Evolutionary conservation across 2,888 invertebrate species (phyloP), one percentile per base, ranked within the genome.

Genomic region (Mythimna pallens): DNA sequence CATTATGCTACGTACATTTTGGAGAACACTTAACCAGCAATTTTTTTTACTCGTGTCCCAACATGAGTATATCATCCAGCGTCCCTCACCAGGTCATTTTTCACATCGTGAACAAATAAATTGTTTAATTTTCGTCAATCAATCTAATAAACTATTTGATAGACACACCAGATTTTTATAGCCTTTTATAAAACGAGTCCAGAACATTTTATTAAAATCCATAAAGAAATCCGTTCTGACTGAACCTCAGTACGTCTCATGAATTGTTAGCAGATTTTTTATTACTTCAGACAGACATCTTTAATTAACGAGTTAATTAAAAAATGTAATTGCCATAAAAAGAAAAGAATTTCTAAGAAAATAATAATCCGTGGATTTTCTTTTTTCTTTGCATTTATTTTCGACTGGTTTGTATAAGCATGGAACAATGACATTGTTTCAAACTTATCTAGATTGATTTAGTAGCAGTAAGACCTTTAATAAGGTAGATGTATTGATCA

Each of bases 241-340:
- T 30, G 50, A 66, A 30, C 17, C 20, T 47, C 22, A 22, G 57
- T 62, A 57, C 73, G 64, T 65, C 65, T 65, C 43, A 57, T 55
- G 80, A 82, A 74, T 80, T 58, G 74, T 80, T 65, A 83, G 68
- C 50, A 64, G 76, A 58, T n/a, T 50, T 80, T 79, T 80, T 70
- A 70, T 80, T 70, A 65, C 70, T 79, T 66, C 30, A 52, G 71
- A 72, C 82, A 71, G 80, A 80, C 43, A 47, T 43, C 61, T 74
- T 82, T 65, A 70, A 80, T 68, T 85, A 83, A 73, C 72, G 71
- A 78, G 69, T 83, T 70, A 83, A 69, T 75, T 73, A 75, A 78
- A 82, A 70, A 77, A 73, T 70, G 62, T 72, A 71, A 79, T 80
- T 75, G 76, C 73, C 65, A 65, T 54, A 64, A 69, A 71, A 78